phyloP scores from a whole-genome alignment of 1,140 invertebrate species.

The Ceratina calcarata region DNA sequence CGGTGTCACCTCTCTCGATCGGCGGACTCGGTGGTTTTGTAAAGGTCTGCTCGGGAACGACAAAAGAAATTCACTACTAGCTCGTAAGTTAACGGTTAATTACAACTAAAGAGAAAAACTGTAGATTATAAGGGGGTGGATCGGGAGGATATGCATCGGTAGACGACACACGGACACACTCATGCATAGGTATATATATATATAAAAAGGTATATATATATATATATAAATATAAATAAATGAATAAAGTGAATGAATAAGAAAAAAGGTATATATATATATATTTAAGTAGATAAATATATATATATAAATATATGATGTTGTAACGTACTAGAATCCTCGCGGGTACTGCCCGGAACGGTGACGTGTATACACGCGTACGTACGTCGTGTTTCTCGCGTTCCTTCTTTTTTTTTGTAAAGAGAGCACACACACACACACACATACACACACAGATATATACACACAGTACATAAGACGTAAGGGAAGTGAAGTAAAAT shows the following conservation, averaged over 20 bases:
- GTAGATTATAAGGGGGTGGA: slow-evolving; percentile 55
- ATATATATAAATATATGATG: slow-evolving; percentile 58
- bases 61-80: slow-evolving; percentile 71
- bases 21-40: slow-evolving; percentile 42
- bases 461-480: background rate
- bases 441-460: background rate
- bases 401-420: slow-evolving; percentile 8
- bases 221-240: slow-evolving; percentile 65
- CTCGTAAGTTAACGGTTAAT: slow-evolving; percentile 68
- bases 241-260: slow-evolving; percentile 57
- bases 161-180: slow-evolving; percentile 45
- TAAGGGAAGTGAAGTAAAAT: background rate
- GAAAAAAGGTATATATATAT: slow-evolving; percentile 64
- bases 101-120: slow-evolving; percentile 44
- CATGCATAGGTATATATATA: slow-evolving; percentile 56
- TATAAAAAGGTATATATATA: slow-evolving; percentile 61
- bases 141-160: slow-evolving; percentile 49
- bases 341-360: slow-evolving; percentile 63
- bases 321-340: slow-evolving; percentile 71
- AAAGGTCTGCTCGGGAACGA: slow-evolving; percentile 58
- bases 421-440: background rate
- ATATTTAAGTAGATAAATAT: slow-evolving; percentile 67
- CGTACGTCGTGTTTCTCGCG: slow-evolving; percentile 61
- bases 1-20: slow-evolving; percentile 20
- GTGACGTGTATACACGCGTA: slow-evolving; percentile 67